Percentiles rank a stretch among this genome's conserved stretches.
phyloP scores from a whole-genome alignment of 2,797 vertebrate genomes.

The Onychomys arenicola region DNA sequence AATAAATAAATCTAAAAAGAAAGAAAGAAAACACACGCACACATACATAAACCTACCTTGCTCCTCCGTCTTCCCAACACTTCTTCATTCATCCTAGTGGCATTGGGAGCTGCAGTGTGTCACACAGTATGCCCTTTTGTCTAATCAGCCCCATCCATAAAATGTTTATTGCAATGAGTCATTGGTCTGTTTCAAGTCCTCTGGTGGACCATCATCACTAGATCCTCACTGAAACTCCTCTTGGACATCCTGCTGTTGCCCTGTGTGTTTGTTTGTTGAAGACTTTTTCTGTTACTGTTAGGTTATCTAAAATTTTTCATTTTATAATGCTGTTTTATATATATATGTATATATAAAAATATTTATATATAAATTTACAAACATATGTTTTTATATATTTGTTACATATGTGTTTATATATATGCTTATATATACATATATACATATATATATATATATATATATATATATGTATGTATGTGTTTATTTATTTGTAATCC shows the following conservation, averaged over 20 bases:
- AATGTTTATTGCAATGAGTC: not conserved
- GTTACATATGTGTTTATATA: not conserved
- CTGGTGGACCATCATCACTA: not conserved
- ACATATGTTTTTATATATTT: too few relatives aligned
- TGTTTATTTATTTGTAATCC: not conserved
- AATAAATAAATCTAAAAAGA: not conserved
- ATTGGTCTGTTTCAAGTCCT: not conserved
- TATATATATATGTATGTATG: too few relatives aligned
- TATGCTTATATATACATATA: not conserved
- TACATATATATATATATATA: too few relatives aligned
- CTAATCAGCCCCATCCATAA: not conserved
- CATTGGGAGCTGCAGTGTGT: not conserved
- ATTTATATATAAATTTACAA: too few relatives aligned
- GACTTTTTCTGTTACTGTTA: not conserved
- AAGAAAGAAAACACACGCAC: not conserved
- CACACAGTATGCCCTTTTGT: not conserved
- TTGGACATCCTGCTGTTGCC: not conserved
- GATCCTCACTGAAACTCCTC: not conserved
- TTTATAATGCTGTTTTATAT: not conserved
- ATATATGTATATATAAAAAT: not conserved
- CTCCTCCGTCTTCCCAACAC: not conserved
- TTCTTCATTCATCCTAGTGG: not conserved
- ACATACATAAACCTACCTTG: not conserved
- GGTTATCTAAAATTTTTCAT: not conserved
- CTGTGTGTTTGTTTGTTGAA: not conserved